Conservation (phyloP, 1,140 invertebrate species). For the Bombus cullumanus region DNA sequence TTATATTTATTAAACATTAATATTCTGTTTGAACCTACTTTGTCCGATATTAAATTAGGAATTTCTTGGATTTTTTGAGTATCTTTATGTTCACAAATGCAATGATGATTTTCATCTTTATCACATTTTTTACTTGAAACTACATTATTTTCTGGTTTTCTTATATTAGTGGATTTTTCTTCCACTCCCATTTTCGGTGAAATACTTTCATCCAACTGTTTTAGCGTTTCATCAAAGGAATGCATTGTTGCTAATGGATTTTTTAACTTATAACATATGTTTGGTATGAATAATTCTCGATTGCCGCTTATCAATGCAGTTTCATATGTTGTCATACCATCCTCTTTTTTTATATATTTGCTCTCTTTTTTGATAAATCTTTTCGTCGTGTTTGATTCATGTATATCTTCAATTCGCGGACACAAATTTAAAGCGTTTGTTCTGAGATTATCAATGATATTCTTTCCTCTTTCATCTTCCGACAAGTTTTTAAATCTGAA, state of each 20-base stretch:
- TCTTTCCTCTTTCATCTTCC: not conserved
- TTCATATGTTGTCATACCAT: not conserved
- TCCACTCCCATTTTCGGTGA: not conserved
- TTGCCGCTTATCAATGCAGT: not conserved
- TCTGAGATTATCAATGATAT: not conserved
- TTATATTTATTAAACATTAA: not conserved
- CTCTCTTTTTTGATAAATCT: too few relatives aligned
- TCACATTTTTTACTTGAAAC: not conserved
- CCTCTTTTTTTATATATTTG: not conserved
- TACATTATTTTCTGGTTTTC: not conserved
- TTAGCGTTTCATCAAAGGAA: slow-evolving; percentile 8
- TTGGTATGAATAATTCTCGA: not conserved
- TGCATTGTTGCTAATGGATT: not conserved
- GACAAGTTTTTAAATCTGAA: not conserved
- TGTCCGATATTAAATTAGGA: not conserved
- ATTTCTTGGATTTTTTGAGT: not conserved
- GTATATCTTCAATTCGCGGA: not conserved
- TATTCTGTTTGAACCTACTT: not conserved
- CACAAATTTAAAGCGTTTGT: not conserved
- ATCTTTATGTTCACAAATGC: not conserved
- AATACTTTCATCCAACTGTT: not conserved
- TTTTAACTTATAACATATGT: not conserved
- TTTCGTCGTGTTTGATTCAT: not conserved
- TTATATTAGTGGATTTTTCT: not conserved
- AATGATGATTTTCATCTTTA: not conserved